These are phyloP conservation scores for Bubo blakistoni DNA, from an alignment of 2,113 vertebrate species.

Conservation along the genomic window DNA sequence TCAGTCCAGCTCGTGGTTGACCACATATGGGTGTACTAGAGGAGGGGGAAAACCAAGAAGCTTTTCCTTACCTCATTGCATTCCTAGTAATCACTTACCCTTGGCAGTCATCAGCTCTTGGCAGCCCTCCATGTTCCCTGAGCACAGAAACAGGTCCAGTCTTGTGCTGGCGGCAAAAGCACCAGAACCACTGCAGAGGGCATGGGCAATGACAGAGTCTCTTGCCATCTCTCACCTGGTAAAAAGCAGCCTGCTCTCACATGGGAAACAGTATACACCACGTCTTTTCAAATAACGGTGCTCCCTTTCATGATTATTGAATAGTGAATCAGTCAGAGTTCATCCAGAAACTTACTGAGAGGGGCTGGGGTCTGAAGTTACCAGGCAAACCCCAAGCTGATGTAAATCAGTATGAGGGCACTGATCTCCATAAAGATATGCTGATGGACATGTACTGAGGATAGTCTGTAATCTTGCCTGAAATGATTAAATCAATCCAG, in stretches of 20 bases:
- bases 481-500: constrained; percentile 6
- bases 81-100: constrained; percentile 1
- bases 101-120: constrained; percentile 8
- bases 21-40: neutral
- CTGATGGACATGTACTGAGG: neutral
- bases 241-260: neutral
- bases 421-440: neutral
- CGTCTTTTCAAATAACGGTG: neutral
- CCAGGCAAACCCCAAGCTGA: neutral
- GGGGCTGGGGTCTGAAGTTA: neutral
- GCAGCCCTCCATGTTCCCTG: neutral
- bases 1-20: neutral
- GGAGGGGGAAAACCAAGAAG: constrained; percentile 13
- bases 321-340: neutral
- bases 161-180: neutral
- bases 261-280: neutral
- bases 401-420: neutral
- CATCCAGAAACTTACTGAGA: neutral
- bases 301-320: neutral
- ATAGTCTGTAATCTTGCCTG: neutral
- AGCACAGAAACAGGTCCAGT: neutral
- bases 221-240: neutral
- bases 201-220: neutral
- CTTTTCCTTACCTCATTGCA: constrained; percentile 25
- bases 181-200: neutral